Conservation (phyloP, 2,113 vertebrate genomes). For the Amphiprion percula region DNA sequence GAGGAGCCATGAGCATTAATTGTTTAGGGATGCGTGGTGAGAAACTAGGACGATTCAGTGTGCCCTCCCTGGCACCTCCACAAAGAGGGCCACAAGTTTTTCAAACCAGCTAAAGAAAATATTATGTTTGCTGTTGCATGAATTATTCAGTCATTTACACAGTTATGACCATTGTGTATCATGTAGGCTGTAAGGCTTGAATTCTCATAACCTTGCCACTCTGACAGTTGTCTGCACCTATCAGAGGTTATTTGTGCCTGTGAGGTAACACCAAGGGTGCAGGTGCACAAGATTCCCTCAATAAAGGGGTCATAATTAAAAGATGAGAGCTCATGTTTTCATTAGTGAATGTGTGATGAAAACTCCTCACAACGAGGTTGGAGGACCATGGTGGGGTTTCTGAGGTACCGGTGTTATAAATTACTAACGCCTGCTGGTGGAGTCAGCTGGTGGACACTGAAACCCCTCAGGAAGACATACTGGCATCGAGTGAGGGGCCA, state of each 20-base stretch:
- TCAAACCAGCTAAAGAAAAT: slow-evolving; percentile 66
- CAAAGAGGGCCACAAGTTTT: slow-evolving; percentile 71
- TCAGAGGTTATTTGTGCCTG: slow-evolving; percentile 50
- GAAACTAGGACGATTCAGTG: slow-evolving; percentile 72
- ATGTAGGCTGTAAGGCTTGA: slow-evolving; percentile 26
- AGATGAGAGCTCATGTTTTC: slow-evolving; percentile 78
- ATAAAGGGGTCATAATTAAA: slow-evolving; percentile 69
- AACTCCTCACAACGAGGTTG: slow-evolving; percentile 81
- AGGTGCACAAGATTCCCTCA: slow-evolving; percentile 22
- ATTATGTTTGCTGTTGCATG: slow-evolving; percentile 46
- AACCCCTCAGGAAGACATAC: slow-evolving; percentile 74
- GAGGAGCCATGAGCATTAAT: slow-evolving; percentile 71
- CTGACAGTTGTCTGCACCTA: slow-evolving; percentile 6
- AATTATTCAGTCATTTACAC: slow-evolving; percentile 71
- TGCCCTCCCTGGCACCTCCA: slow-evolving; percentile 71
- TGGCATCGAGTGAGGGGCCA: slow-evolving; percentile 73
- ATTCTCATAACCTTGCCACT: slow-evolving; percentile 47
- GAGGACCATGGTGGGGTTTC: slow-evolving; percentile 80
- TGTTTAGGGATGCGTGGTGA: slow-evolving; percentile 75
- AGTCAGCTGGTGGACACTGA: slow-evolving; percentile 69
- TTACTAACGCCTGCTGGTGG: slow-evolving; percentile 79
- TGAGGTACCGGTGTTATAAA: slow-evolving; percentile 80
- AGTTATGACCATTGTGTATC: slow-evolving; percentile 61
- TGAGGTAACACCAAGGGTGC: slow-evolving; percentile 39
- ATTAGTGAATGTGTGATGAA: slow-evolving; percentile 74